These are phyloP conservation scores for Caenorhabditis briggsae DNA, from an alignment of 1,140 invertebrate genomes.

Conservation along the genomic window DNA sequence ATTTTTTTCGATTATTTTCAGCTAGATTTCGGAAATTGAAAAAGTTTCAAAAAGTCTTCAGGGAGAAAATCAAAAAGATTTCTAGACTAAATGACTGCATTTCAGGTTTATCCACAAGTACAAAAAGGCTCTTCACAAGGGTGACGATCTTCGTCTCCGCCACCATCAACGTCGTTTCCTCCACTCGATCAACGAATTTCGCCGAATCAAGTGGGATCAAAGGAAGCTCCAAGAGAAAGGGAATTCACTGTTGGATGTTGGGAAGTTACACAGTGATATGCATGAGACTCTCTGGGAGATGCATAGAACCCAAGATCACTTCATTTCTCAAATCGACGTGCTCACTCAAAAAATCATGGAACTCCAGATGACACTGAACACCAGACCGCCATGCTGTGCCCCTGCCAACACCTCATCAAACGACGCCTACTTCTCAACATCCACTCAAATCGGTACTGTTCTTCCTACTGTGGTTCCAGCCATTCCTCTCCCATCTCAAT, in stretches of 20 bases:
- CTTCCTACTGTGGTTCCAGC: not conserved
- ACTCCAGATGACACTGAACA: slow-evolving; percentile 46
- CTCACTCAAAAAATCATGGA: slow-evolving; percentile 68
- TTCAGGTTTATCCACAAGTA: slow-evolving; percentile 77
- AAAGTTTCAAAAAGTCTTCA: not conserved
- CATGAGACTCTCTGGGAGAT: slow-evolving; percentile 78
- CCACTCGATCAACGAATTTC: slow-evolving; percentile 77
- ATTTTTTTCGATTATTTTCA: not conserved
- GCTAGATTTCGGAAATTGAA: not conserved
- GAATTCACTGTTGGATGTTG: slow-evolving; percentile 77
- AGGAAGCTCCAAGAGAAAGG: slow-evolving; percentile 76
- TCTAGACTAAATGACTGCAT: slow-evolving; percentile 28
- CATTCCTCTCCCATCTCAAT: not conserved
- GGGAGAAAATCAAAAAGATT: not conserved
- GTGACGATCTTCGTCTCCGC: slow-evolving; percentile 75
- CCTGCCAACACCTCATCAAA: not conserved
- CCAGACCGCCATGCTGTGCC: slow-evolving; percentile 78
- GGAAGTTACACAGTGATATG: slow-evolving; percentile 78
- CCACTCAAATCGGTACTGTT: not conserved
- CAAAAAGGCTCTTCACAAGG: slow-evolving; percentile 72
- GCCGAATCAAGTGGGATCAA: slow-evolving; percentile 78
- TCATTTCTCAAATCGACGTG: slow-evolving; percentile 75
- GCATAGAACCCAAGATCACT: slow-evolving; percentile 77
- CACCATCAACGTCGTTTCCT: slow-evolving; percentile 77
- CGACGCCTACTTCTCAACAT: not conserved